Evolutionary conservation across 2,888 invertebrate genomes (phyloP), one percentile per base, ranked within the genome.

Genomic region (Oscheius sp.): DNA sequence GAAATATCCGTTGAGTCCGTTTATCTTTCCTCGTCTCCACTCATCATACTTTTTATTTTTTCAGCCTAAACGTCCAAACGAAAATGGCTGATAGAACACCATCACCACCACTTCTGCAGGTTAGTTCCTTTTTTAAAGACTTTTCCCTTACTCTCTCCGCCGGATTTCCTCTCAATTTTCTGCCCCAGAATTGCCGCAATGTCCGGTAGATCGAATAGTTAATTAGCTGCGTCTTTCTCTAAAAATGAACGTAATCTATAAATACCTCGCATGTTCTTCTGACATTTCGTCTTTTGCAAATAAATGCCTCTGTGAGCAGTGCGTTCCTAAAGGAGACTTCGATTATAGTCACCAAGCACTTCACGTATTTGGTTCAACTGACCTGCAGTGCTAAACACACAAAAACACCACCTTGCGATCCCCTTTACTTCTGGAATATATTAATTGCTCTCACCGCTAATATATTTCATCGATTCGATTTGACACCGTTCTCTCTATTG

Each of bases 211-310:
- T 24, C 20, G 44, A 8, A 28, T n/a, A 17, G 28, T 24, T 44
- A 59, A 59, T 59, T 59, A 44, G 24, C 59, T 59, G 14, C 59
- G 59, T 44, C 59, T 59, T 26, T n/a, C 14, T 24, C 24, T 22
- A 22, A 44, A 38, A 59, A 59, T 59, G 59, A 44, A 59, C 59
- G 59, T 44, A 59, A 59, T 59, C 59, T 59, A 17, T 30, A 8
- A 28, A 17, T 14, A 41, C n/a, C 26, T 41, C 41, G 59, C 59
- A 44, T 59, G 59, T 59, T 59, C 59, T 59, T 59, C 26, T 59
- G 59, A 59, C 59, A 59, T 59, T 44, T 59, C 41, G 59, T n/a
- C 54, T 38, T 8, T 54, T 59, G 59, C 44, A 59, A 59, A 59
- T 28, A 59, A 26, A 44, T n/a, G n/a, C n/a, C n/a, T n/a, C n/a